Conservation (phyloP, 2,113 vertebrate genomes). For the Mirza zaza region DNA sequence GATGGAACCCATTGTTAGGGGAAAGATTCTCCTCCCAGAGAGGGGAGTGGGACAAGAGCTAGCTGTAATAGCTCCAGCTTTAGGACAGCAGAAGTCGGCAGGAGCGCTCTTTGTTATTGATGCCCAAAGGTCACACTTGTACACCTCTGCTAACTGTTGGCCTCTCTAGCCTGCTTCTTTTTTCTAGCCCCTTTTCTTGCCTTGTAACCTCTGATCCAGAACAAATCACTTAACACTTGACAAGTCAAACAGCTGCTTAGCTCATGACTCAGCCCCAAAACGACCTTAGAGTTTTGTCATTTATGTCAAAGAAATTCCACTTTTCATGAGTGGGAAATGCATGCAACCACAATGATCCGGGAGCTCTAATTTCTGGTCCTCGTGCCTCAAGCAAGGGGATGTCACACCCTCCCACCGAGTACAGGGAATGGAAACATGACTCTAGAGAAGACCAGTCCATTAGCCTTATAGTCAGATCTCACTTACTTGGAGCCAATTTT, state of each 20-base stretch:
- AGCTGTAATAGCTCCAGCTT: neutral
- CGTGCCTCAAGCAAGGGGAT: neutral
- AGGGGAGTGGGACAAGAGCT: too few species aligned
- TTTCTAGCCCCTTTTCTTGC: neutral
- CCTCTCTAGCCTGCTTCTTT: neutral
- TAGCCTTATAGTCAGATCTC: neutral
- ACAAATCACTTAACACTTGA: constrained; percentile 34
- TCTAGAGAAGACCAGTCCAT: neutral
- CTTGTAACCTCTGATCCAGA: neutral
- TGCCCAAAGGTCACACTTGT: neutral
- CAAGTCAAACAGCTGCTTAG: constrained; percentile 22
- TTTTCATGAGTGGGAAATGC: neutral
- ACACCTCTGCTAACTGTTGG: neutral
- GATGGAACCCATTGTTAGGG: neutral
- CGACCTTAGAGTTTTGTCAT: neutral
- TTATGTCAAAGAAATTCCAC: constrained; percentile 14
- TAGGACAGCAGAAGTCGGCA: neutral
- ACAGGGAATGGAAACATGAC: neutral
- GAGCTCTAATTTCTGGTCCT: neutral
- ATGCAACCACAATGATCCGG: neutral
- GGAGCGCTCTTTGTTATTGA: neutral
- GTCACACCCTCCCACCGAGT: neutral
- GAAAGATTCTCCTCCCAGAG: neutral
- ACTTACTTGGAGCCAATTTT: neutral
- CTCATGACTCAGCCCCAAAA: neutral